Conservation (phyloP, 2,888 invertebrate species). For the Lepidocyrtinus sp. region DNA sequence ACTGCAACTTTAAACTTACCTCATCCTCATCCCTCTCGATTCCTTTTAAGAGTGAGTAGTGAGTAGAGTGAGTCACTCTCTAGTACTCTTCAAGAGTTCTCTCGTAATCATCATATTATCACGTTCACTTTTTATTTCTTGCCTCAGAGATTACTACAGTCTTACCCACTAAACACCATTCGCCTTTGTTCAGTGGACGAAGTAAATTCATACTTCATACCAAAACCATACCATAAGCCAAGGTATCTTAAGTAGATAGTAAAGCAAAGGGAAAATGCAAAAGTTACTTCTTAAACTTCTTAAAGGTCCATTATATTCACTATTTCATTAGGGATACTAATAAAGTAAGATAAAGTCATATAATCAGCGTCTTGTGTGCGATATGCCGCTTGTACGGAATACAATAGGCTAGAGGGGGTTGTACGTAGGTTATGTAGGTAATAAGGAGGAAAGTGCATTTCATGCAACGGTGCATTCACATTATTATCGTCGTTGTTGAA, state of each 20-base stretch:
- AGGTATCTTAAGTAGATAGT: too few species aligned
- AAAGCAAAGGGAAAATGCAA: too few species aligned
- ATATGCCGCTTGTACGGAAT: too few species aligned
- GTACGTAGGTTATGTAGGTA: slow-evolving; percentile 13
- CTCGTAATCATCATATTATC: not conserved
- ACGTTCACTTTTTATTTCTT: slow-evolving; percentile 9
- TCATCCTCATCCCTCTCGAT: not conserved
- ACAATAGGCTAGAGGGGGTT: too few species aligned
- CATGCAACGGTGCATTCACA: slow-evolving; percentile 52
- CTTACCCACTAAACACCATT: not conserved
- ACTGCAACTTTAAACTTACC: not conserved
- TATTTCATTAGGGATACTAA: too few species aligned
- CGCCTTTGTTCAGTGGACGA: slow-evolving; percentile 10
- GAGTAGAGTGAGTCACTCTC: not conserved
- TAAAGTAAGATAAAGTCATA: too few species aligned
- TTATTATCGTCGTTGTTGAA: slow-evolving; percentile 5
- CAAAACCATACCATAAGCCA: too few species aligned
- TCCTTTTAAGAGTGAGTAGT: not conserved
- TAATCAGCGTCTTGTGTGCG: too few species aligned
- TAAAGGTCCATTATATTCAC: too few species aligned
- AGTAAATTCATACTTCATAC: too few species aligned
- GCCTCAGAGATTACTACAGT: not conserved
- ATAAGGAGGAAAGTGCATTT: slow-evolving; percentile 44
- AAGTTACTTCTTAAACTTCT: too few species aligned
- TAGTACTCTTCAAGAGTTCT: not conserved